Conservation (phyloP, 2,888 invertebrate species). For the Agonopterix arenella region DNA sequence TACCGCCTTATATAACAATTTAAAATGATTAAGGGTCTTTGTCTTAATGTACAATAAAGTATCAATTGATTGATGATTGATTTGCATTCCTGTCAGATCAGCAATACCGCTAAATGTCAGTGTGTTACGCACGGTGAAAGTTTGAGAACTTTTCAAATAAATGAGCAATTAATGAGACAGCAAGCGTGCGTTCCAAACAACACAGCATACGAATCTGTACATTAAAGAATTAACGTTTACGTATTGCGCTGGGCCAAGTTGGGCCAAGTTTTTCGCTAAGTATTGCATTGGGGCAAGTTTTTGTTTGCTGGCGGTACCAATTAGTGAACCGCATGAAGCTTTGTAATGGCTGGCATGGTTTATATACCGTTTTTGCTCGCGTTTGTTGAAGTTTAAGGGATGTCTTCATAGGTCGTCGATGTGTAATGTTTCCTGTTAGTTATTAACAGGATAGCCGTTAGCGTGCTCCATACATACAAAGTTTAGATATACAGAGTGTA, state of each 20-base stretch:
- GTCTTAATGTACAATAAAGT: too few species aligned
- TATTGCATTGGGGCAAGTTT: conserved; percentile 16
- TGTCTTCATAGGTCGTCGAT: too few species aligned
- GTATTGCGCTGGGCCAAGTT: conserved; percentile 33
- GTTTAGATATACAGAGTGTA: too few species aligned
- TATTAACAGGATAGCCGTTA: too few species aligned
- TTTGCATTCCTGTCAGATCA: too few species aligned
- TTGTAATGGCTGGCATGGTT: background rate
- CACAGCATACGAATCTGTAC: conserved; percentile 65
- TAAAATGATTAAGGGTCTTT: too few species aligned
- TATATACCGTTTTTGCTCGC: background rate
- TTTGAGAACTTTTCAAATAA: conserved; percentile 20
- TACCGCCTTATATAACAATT: too few species aligned
- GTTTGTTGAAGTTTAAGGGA: too few species aligned
- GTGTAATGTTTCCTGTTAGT: background rate
- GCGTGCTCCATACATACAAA: too few species aligned
- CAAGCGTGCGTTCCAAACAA: conserved; percentile 28
- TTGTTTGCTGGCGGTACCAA: conserved; percentile 31
- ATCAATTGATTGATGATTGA: too few species aligned
- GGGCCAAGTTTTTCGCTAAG: conserved; percentile 8
- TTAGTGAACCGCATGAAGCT: conserved; percentile 13
- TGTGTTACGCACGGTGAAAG: background rate
- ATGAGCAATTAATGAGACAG: conserved; percentile 60
- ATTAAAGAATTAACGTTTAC: conserved; percentile 51
- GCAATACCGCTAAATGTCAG: too few species aligned